These are phyloP conservation scores for Dermatemys mawii DNA, from an alignment of 2,113 vertebrate species.

Conservation along the genomic window DNA sequence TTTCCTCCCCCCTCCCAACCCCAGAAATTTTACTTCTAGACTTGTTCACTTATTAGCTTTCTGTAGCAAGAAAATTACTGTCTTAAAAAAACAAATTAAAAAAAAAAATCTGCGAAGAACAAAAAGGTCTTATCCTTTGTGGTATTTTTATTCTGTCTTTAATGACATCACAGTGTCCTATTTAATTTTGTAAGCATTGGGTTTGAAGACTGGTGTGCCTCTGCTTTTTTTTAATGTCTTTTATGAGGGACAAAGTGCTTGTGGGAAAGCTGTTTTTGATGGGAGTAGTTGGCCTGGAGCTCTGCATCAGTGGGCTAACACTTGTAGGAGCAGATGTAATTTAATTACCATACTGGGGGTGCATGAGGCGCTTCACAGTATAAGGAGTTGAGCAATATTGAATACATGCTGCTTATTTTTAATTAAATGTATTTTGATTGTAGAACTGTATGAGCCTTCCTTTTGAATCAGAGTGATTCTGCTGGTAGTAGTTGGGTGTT, in stretches of 20 bases:
- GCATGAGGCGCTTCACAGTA: rapidly evolving
- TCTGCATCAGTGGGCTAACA: background rate
- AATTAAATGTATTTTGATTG: rapidly evolving
- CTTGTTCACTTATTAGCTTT: rapidly evolving
- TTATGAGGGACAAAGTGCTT: conserved; percentile 27
- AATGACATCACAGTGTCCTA: background rate
- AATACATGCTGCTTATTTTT: background rate
- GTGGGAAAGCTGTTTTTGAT: background rate
- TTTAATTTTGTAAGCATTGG: background rate
- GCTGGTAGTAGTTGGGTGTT: rapidly evolving
- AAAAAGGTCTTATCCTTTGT: background rate
- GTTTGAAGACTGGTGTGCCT: background rate
- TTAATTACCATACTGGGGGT: background rate
- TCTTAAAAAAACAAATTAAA: background rate
- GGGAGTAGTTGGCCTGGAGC: background rate
- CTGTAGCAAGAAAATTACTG: background rate
- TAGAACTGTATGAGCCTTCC: rapidly evolving
- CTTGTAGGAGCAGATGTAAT: conserved; percentile 46
- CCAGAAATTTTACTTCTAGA: background rate
- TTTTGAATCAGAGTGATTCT: rapidly evolving
- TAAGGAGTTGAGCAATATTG: background rate
- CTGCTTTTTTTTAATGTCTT: conserved; percentile 8
- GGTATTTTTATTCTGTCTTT: conserved; percentile 31
- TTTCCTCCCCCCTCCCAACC: background rate
- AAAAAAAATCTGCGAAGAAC: background rate